Base-by-base conservation (phyloP, 1,140 invertebrate species). In the Cotesia typhae region DNA sequence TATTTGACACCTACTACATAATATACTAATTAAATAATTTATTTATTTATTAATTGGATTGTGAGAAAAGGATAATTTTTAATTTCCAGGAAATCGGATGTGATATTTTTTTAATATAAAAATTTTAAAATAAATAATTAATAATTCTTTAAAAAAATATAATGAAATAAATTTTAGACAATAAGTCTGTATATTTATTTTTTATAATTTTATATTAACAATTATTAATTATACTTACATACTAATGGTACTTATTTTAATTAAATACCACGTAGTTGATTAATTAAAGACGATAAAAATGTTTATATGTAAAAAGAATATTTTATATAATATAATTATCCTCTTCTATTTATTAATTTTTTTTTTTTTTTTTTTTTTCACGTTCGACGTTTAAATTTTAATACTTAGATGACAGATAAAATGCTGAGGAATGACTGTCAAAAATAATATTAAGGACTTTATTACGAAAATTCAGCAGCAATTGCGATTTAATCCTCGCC, bases 401-500 rank as follows among this genome's bases (percentile, higher is more conserved):
- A 72, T 75, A 75, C 70, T 75, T 67, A 35, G 57, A 52, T 59
- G 61, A 61, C 65, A 47, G 65, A 70, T 70, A 69, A 68, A 38
- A 67, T 71, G 63, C 69, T 63, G 67, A 75, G 78, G 78, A 83
- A 82, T 81, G 79, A 77, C 74, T 77, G 71, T 70, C 71, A 70
- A 70, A 36, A 57, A 67, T 55, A 72, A 73, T 76, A 75, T 77
- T 70, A 66, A 69, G n/a, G 75, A 71, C 63, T 73, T 75, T 64
- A 35, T 71, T 73, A 14, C 7, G n/a, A 55, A 55, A 47, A 9
- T 47, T 9, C 10, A 47, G 10, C 41, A 38, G 51, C 55, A 60
- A 28, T 10, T 55, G 41, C 10, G 12, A 71, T 66, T 70, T 81
- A 78, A 75, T 89, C 87, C 81, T 92, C 90, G 60, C 82, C 87